These are phyloP conservation scores for Muntiacus reevesi DNA, from an alignment of 2,113 vertebrate species.

Conservation along the genomic window DNA sequence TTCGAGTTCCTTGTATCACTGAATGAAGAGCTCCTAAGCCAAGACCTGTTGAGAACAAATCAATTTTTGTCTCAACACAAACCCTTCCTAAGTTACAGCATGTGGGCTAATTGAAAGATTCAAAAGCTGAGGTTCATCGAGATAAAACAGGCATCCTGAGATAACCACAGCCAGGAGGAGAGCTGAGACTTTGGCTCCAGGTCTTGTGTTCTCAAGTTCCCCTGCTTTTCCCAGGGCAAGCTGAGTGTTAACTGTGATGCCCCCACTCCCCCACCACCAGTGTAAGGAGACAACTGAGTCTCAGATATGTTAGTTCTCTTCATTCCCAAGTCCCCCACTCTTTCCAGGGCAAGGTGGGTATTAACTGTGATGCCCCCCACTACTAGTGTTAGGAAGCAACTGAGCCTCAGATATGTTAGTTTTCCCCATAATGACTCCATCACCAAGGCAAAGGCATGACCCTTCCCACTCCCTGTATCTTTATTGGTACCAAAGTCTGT, in stretches of 20 bases:
- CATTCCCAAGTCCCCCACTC: not conserved
- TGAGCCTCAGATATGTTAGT: not conserved
- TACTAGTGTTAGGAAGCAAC: not conserved
- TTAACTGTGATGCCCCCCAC: not conserved
- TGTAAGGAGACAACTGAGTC: not conserved
- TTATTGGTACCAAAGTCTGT: not conserved
- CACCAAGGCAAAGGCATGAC: not conserved
- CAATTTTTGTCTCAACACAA: not conserved
- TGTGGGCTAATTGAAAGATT: not conserved
- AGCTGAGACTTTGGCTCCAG: not conserved
- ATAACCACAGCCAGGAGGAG: not conserved
- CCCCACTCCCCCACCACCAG: not conserved
- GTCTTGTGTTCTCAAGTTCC: not conserved
- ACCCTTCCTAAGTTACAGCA: not conserved
- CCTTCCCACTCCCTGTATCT: not conserved
- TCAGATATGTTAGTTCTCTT: not conserved
- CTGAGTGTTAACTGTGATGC: not conserved
- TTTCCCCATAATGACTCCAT: not conserved
- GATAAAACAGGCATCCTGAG: not conserved
- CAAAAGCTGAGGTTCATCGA: not conserved
- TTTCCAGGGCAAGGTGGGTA: not conserved
- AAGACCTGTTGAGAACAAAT: not conserved
- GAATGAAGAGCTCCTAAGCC: not conserved
- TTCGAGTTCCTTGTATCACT: not conserved
- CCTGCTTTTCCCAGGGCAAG: not conserved